Conservation (phyloP, 2,888 invertebrate species). For the Cerceris rybyensis region DNA sequence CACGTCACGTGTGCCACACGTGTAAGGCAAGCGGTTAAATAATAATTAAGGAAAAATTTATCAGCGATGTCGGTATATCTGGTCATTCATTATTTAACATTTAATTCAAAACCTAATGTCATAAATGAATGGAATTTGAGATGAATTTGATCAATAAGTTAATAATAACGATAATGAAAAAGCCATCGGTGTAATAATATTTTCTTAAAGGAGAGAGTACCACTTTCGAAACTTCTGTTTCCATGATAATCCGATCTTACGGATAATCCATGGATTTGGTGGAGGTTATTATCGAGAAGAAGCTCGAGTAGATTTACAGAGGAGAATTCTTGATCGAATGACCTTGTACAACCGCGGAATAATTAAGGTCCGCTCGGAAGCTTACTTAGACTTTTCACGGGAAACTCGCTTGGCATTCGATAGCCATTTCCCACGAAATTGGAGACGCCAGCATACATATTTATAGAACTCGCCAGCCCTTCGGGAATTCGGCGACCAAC, state of each 20-base stretch:
- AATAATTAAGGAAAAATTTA: not conserved
- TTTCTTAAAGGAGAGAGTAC: slow-evolving; percentile 7
- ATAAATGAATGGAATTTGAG: too few relatives aligned
- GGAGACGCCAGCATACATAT: slow-evolving; percentile 60
- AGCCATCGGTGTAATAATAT: not conserved
- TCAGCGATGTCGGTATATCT: not conserved
- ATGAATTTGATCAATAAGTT: too few relatives aligned
- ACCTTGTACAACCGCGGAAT: slow-evolving; percentile 10
- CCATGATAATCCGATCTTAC: slow-evolving; percentile 14
- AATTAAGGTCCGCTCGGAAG: slow-evolving; percentile 28
- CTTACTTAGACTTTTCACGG: slow-evolving; percentile 33
- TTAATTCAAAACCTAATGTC: too few relatives aligned
- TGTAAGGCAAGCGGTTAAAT: too few relatives aligned
- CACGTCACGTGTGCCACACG: too few relatives aligned
- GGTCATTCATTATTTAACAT: too few relatives aligned
- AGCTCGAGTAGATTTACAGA: not conserved
- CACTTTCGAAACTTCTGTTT: slow-evolving; percentile 2
- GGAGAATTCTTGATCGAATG: slow-evolving; percentile 32
- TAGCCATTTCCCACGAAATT: slow-evolving; percentile 48
- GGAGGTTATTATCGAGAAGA: slow-evolving; percentile 8
- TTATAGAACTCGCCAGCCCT: slow-evolving; percentile 51
- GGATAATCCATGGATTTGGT: not conserved
- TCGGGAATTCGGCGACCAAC: slow-evolving; percentile 48
- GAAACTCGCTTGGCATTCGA: slow-evolving; percentile 21
- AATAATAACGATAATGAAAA: too few relatives aligned